Evolutionary conservation across 2,888 invertebrate genomes (phyloP), one percentile per base, ranked within the genome.

Genomic region (Hetaerina titia): DNA sequence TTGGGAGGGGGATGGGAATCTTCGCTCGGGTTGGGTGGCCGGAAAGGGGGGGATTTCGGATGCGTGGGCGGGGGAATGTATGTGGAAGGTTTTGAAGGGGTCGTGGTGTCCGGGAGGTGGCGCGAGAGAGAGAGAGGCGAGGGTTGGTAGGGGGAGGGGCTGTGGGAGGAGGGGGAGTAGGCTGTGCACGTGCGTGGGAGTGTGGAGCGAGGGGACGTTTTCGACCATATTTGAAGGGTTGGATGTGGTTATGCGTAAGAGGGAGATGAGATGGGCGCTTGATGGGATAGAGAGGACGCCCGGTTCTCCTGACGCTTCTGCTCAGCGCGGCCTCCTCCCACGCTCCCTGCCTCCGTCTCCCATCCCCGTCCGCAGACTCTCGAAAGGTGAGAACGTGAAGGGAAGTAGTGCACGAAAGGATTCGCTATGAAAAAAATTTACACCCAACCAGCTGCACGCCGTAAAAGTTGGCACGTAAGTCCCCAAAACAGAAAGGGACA

Each of bases 161-260:
- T 56, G 89, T 13, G 45, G 89, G 45, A 11, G 15, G n/a, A 13
- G 69, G 19, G 69, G 69, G 8, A 13, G 13, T 69, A 69, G n/a
- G 69, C 22, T 7, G 69, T 69, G 8, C 45, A 22, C 57, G 89
- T 89, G 89, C 31, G 15, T 22, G 88, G 8, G 60, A 60, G 63
- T 57, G 63, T 25, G 90, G 58, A 11, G 45, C 19, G 31, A 19
- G 88, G 22, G 90, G 64, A 45, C 11, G 22, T 56, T 4, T 31
- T 57, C 92, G 56, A 64, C 92, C 92, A 92, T 92, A 69, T 92
- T 92, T 92, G 92, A 56, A 92, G 64, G 90, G 90, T 64, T 90
- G 69, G 69, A 57, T 69, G 92, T 45, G 92, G 92, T 74, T 92
- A 74, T 69, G 69, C 92, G 89, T n/a, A 81, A 56, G 89, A 9